A percentile compares a stretch with the other conserved stretches of the same genome.
Conservation (phyloP, 2,113 vertebrate species). For the Mustela lutreola region DNA sequence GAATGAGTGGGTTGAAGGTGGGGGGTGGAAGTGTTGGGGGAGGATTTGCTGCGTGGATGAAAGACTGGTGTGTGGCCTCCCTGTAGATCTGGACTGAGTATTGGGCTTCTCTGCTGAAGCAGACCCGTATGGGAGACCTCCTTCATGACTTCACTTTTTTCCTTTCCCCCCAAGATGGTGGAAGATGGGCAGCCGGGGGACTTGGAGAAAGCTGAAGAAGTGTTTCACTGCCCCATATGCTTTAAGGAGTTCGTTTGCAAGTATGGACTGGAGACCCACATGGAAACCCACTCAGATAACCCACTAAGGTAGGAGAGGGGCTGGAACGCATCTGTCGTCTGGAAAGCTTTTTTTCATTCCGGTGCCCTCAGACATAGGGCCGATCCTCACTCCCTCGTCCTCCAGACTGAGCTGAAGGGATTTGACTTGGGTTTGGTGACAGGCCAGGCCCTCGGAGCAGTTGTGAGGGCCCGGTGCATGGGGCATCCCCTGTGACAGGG, state of each 20-base stretch:
- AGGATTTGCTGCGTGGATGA: too few species aligned
- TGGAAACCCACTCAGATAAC: constrained; percentile 96
- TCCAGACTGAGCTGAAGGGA: not conserved
- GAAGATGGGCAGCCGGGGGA: constrained; percentile 89
- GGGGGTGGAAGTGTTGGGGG: rapidly evolving
- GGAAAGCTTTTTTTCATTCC: not conserved
- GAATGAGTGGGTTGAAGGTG: not conserved
- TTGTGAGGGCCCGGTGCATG: rapidly evolving
- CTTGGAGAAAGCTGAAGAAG: constrained; percentile 88
- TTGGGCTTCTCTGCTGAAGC: not conserved
- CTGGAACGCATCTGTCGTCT: not conserved
- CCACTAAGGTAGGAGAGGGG: constrained; percentile 90
- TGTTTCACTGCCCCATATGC: constrained; percentile 94
- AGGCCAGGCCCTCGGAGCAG: not conserved
- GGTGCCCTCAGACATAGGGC: not conserved
- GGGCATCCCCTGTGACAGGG: not conserved
- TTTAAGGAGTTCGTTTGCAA: constrained; percentile 95
- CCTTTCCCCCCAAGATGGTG: constrained; percentile 85
- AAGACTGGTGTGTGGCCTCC: not conserved
- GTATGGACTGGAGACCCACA: constrained; percentile 95
- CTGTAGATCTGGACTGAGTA: not conserved
- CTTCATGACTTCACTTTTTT: not conserved
- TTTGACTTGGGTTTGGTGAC: not conserved
- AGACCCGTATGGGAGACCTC: not conserved
- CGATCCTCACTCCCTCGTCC: too few species aligned